These are phyloP conservation scores for Anabacerthia variegaticeps DNA, from an alignment of 2,797 vertebrate species.

Conservation along the genomic window DNA sequence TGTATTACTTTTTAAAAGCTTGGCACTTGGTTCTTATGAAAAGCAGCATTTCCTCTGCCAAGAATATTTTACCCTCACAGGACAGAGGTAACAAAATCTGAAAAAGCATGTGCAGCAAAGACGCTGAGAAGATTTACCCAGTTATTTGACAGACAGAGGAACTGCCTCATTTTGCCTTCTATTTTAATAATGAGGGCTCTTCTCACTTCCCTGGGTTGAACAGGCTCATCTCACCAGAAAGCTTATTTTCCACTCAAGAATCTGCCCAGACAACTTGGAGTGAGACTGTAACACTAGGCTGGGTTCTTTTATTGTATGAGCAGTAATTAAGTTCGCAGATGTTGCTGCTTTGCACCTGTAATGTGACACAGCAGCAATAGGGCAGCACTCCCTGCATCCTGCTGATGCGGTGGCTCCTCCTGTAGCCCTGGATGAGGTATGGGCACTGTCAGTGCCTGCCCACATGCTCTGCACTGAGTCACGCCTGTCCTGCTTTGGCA, in stretches of 20 bases:
- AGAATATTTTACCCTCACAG: background rate
- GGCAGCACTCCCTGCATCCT: background rate
- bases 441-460: background rate
- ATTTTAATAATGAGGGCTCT: background rate
- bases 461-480: background rate
- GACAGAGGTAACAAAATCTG: background rate
- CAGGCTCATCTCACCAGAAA: conserved; percentile 30
- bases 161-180: conserved; percentile 2
- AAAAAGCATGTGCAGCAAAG: background rate
- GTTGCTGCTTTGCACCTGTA: background rate
- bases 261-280: conserved; percentile 1
- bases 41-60: background rate
- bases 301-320: background rate
- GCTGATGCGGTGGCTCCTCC: background rate
- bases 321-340: background rate
- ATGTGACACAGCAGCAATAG: background rate
- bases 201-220: background rate
- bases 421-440: background rate
- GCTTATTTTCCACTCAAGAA: conserved; percentile 19
- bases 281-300: rapidly evolving
- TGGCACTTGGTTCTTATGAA: background rate
- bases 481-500: background rate
- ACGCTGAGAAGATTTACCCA: background rate
- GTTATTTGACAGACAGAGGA: conserved; percentile 10
- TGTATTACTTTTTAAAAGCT: background rate